phyloP scores from a whole-genome alignment of 2,113 vertebrate species.

The Osmerus eperlanus region DNA sequence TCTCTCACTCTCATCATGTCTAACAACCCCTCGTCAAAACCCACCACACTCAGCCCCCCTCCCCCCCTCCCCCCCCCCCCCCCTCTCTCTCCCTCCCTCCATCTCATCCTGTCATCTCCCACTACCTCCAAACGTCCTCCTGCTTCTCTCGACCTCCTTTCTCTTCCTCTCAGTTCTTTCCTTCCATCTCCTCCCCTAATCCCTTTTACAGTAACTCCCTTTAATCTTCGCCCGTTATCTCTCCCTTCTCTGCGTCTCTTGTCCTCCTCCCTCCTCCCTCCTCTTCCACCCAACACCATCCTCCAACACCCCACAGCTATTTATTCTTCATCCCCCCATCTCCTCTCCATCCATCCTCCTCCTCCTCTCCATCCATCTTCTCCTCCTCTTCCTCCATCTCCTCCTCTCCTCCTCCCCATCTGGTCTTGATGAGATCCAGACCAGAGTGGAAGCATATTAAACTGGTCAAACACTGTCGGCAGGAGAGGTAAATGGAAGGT shows the following conservation, averaged over 20 bases:
- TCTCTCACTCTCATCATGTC: no score
- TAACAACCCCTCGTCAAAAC: no score
- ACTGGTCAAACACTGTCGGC: constrained; percentile 77
- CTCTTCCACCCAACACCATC: constrained; percentile 32
- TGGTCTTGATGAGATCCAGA: constrained; percentile 80
- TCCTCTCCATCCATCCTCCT: constrained; percentile 46
- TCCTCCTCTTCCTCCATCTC: constrained; percentile 46
- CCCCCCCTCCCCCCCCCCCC: no score
- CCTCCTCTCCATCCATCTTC: constrained; percentile 49
- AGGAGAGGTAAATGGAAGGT: constrained; percentile 80
- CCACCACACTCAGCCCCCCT: no score
- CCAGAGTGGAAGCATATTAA: constrained; percentile 74
- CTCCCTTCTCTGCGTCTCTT: constrained; percentile 53
- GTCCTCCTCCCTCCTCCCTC: constrained; percentile 43
- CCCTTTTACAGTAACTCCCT: constrained; percentile 53
- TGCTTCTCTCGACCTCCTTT: not conserved
- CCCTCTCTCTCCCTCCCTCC: no score
- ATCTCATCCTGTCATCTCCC: not conserved
- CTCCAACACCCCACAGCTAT: no score
- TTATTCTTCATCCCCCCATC: constrained; percentile 43
- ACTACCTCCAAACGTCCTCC: not conserved
- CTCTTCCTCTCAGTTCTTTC: not conserved
- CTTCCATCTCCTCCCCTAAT: constrained; percentile 32
- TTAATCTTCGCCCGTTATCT: constrained; percentile 61
- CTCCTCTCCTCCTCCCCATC: constrained; percentile 59